Evolutionary conservation across 2,113 vertebrate genomes (phyloP).

Genomic region (Hemibagrus wyckioides): DNA sequence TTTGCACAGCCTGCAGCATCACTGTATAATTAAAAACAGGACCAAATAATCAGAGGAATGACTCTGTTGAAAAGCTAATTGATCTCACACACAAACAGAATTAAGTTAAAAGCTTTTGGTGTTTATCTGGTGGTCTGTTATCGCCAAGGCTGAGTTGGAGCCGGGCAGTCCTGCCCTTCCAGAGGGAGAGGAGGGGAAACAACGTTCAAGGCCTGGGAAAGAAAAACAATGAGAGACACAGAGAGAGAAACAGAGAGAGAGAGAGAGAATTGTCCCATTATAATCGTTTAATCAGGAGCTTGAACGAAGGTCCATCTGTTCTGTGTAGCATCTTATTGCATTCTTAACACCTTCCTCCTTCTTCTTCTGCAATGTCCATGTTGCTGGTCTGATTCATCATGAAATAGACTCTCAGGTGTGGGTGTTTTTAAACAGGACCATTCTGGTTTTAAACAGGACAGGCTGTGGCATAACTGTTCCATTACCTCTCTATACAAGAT

Average conservation of each 20-base stretch:
- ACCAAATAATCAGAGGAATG: constrained; percentile 54
- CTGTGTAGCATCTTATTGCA: constrained; percentile 41
- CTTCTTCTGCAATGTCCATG: constrained; percentile 15
- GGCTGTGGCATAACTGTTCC: constrained; percentile 45
- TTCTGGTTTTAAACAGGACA: constrained; percentile 36
- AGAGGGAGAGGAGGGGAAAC: constrained; percentile 15
- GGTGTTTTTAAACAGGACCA: constrained; percentile 27
- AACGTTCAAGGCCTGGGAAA: constrained; percentile 29
- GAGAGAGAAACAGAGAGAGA: constrained; percentile 16
- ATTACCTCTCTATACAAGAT: constrained; percentile 48
- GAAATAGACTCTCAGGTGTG: constrained; percentile 37
- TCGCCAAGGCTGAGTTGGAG: constrained; percentile 30
- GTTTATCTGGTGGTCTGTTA: constrained; percentile 52
- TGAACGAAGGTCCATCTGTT: constrained; percentile 53
- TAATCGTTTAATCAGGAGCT: constrained; percentile 51
- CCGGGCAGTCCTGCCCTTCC: constrained; percentile 21
- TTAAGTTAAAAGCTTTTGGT: constrained; percentile 55
- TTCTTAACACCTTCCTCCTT: constrained; percentile 38
- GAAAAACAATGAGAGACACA: constrained; percentile 11
- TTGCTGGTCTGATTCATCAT: constrained; percentile 32
- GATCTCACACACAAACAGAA: constrained; percentile 55
- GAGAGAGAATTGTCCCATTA: constrained; percentile 32
- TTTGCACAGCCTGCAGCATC: constrained; percentile 41
- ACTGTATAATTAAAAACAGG: constrained; percentile 51
- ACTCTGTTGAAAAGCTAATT: constrained; percentile 53